Base-by-base conservation (phyloP, 1,140 invertebrate genomes). In the Bombus consobrinus region DNA sequence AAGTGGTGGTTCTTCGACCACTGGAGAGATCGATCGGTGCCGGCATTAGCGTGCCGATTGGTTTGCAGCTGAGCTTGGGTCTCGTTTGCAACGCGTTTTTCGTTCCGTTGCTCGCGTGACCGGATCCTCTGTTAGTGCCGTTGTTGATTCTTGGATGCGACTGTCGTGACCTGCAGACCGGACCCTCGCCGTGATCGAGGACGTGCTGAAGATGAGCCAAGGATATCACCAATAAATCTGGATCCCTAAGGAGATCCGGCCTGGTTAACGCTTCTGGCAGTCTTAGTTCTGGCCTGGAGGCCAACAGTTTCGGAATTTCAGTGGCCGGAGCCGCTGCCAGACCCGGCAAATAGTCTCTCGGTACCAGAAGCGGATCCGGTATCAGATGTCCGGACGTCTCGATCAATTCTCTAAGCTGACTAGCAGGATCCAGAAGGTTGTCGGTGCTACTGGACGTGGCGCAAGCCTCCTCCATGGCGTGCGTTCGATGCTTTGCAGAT, bases 321-420 rank as follows among this genome's bases (percentile, higher is more conserved):
- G 95, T 96, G 0, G 96, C 97, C 3, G 98, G 98, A 3, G 96
- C 96, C 1, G 96, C 96, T n/a, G 98, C 94, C 28, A 98, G 96
- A 15, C 96, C 95, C 32, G 97, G 96, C 53, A 98, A 93, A 88
- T 96, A 96, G 91, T 97, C 96, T 92, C 97, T 97, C 39, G 98
- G 98, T 69, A 98, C 97, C 76, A 98, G 92, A 79, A 98, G 95
- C 22, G 97, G 97, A 96, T 98, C 97, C 22, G 97, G 97, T 90
- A 98, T 96, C 88, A 97, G 96, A 90, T 97, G 96, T 66, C 96
- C 96, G 2, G 96, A 95, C 87, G 97, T 97, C 64, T 96, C 95
- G 32, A 97, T 96, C n/a, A 98, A 93, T 91, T 97, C 96, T 87
- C 97, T 96, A 2, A 98, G 95, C 92, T 98, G 97, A 74, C 96